Evolutionary conservation across 2,888 invertebrate species (phyloP), one percentile per base, ranked within the genome.

Genomic region (Apamea monoglypha): DNA sequence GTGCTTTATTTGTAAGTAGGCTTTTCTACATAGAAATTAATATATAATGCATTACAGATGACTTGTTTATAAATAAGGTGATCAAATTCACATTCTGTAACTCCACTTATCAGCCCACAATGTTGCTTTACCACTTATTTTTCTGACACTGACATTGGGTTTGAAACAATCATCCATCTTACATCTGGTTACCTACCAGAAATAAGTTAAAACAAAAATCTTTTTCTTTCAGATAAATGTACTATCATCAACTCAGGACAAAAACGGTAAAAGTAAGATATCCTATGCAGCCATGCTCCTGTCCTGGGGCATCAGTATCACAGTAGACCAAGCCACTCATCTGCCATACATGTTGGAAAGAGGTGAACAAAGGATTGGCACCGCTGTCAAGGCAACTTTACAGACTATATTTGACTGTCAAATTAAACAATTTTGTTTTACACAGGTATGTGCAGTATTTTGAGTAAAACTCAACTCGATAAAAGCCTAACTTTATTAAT

Each of bases 351-450:
- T 97, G 93, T 85, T 97, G 29, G 97, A 97, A 74, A 91, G 93
- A 83, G 97, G 97, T 2, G 95, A 95, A 67, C 93, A 94, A 76
- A 95, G 87, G 85, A 85, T 96, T 40, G 94, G 94, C 0, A 88
- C 90, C 10, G 90, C 94, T 81, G 96, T 97, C 0, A 96, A 95
- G 85, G 80, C 91, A 32, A 92, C 93, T 0, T 82, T 97, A 74
- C 94, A 94, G 77, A 94, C 90, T 53, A 88, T 96, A 74, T 97
- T 97, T 94, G 97, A 97, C 86, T 97, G 97, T 81, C 95, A 93
- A 77, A 96, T 97, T 29, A 94, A 92, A 81, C 96, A 94, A 36
- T 94, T 94, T 79, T 87, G 74, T 89, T 96, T 97, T 88, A 94
- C 95, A 68, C 96, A 97, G 63, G 71, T 71, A 63, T 40, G 63